Evolutionary conservation across 2,113 vertebrate genomes (phyloP).

Genomic region (Cyphomyrus plagiostoma): DNA sequence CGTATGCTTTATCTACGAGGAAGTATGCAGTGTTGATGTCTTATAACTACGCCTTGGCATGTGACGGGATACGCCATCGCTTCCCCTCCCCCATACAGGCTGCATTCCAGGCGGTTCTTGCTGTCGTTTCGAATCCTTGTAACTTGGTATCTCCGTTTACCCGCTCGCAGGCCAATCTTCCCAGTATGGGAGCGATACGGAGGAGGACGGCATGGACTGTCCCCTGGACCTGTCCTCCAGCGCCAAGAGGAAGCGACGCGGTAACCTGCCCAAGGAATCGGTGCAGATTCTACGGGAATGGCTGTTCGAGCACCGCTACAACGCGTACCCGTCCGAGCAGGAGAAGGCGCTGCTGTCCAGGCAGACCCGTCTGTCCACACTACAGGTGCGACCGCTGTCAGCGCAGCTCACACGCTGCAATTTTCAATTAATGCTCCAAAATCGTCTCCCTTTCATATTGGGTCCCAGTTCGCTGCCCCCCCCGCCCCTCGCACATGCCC

Average conservation of each 20-base stretch:
- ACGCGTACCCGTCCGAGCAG: conserved; percentile 94
- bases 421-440: background rate
- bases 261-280: conserved; percentile 92
- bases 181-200: conserved; percentile 82
- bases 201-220: conserved; percentile 85
- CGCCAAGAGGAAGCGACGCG: conserved; percentile 81
- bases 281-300: conserved; percentile 96
- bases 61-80: background rate
- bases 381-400: conserved; percentile 71
- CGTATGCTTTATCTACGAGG: background rate
- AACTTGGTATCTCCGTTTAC: background rate
- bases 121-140: background rate
- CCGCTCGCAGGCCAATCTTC: conserved; percentile 65
- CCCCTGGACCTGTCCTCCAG: conserved; percentile 91
- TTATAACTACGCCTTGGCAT: background rate
- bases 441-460: background rate
- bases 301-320: conserved; percentile 94
- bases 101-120: conserved; percentile 27
- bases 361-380: conserved; percentile 90
- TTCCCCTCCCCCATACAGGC: background rate
- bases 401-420: background rate
- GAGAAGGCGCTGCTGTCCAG: conserved; percentile 88
- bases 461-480: background rate
- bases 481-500: background rate
- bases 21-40: background rate